Percentiles rank a stretch among this genome's conserved stretches.
phyloP scores from a whole-genome alignment of 2,113 vertebrate species.

The Neolamprologus cancellatus region DNA sequence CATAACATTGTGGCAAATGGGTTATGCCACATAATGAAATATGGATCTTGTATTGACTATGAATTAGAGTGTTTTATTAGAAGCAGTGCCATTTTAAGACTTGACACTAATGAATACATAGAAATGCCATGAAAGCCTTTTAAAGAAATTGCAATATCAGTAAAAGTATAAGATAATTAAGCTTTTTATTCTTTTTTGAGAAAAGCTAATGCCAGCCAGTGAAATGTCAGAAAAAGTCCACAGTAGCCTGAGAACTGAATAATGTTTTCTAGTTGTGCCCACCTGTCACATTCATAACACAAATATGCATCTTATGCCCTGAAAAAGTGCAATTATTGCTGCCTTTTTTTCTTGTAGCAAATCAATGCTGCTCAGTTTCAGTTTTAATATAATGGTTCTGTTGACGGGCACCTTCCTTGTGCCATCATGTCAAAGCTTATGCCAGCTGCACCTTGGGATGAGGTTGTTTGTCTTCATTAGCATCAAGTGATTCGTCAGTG shows the following conservation, averaged over 20 bases:
- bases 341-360: not conserved
- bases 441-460: conserved; percentile 47
- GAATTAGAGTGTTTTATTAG: not conserved
- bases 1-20: not conserved
- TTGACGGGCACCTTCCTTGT: conserved; percentile 3
- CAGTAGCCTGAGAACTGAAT: not conserved
- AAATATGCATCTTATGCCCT: not conserved
- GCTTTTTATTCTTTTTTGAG: not conserved
- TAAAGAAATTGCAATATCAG: conserved; percentile 2
- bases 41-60: not conserved
- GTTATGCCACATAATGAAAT: not conserved
- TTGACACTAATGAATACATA: conserved; percentile 8
- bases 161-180: not conserved
- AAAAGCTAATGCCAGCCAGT: conserved; percentile 4
- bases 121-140: conserved; percentile 8
- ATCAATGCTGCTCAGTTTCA: not conserved
- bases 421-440: conserved; percentile 12
- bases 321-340: not conserved
- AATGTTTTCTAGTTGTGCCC: not conserved
- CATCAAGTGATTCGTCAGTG: conserved; percentile 48
- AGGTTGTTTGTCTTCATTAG: conserved; percentile 64
- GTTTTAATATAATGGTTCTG: not conserved
- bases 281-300: not conserved
- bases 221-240: conserved; percentile 29
- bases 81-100: not conserved